Evolutionary conservation across 2,888 invertebrate species (phyloP), one percentile per base, ranked within the genome.

Genomic region (Cataglyphis rosenhaueri): DNA sequence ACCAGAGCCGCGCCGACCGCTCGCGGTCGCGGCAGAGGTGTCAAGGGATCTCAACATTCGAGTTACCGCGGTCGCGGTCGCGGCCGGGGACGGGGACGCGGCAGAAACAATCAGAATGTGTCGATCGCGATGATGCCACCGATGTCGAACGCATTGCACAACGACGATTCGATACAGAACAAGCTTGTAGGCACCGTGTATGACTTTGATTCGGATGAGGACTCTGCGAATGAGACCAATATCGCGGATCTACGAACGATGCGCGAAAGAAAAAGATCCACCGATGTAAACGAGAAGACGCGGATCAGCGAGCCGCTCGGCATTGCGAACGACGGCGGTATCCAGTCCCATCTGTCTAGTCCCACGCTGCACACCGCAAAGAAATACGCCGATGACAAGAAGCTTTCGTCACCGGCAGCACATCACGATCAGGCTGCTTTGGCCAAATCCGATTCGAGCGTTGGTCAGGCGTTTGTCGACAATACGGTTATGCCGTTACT

Each of bases 121-220:
- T 81, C 87, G 12, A 84, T 90, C 18, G 64, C 90, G 3, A 62
- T 91, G 61, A 78, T 91, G 9, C 83, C 52, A 52, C 52, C 90
- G 4, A 83, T 91, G 48, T 81, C 87, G 0, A 91, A 90, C 75
- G 86, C 88, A 0, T 93, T 95, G 57, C 96, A 96, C 81, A 95
- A 96, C 82, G 96, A 96, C 32, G 96, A 96, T 90, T 97, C 97
- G 3, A 97, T 97, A 84, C 97, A 97, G 87, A 97, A 97, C 92
- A 98, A 97, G 93, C 95, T 98, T 55, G 97, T 97, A 9, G 98
- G 98, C 10, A 98, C 98, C 2, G 98, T 98, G 1, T 98, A 98
- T 91, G 98, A 97, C 93, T 96, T 97, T 87, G 97, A 98, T 93
- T 97, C 97, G 87, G 97, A 98, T 86, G 98, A 98, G 91, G 98